These are phyloP conservation scores for Phrynocephalus forsythii DNA, from an alignment of 2,797 vertebrate genomes.

Conservation along the genomic window DNA sequence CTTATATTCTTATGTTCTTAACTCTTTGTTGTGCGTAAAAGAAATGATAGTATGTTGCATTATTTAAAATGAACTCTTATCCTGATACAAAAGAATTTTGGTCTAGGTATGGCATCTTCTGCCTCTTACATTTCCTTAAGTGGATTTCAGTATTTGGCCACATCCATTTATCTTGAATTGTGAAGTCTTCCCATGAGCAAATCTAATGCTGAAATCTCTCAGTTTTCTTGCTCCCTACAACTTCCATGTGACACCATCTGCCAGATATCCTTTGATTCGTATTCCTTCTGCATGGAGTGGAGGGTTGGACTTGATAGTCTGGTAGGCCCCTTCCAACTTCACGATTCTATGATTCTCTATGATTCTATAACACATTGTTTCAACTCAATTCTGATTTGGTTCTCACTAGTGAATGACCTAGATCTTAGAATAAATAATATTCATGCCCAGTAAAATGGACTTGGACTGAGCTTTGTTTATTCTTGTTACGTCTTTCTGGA, in stretches of 20 bases:
- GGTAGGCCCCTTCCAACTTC: too few relatives aligned
- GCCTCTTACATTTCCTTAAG: background rate
- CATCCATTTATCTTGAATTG: background rate
- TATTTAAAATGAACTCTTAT: background rate
- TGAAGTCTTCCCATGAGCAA: background rate
- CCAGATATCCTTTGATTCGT: too few relatives aligned
- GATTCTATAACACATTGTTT: background rate
- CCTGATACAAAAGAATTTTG: conserved; percentile 16
- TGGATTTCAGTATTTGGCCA: background rate
- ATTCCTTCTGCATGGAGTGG: too few relatives aligned
- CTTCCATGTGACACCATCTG: conserved; percentile 11
- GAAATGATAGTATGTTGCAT: background rate
- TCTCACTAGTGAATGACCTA: background rate
- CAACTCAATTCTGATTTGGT: background rate
- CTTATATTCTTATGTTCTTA: too few relatives aligned
- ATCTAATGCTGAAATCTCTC: background rate
- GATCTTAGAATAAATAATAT: too few relatives aligned
- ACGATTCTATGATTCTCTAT: too few relatives aligned
- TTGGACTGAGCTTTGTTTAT: background rate
- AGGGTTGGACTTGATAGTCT: too few relatives aligned
- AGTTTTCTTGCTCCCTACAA: background rate
- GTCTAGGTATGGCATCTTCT: background rate
- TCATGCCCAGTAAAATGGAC: conserved; percentile 13
- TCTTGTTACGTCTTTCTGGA: conserved; percentile 21
- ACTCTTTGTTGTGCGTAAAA: background rate